phyloP scores from a whole-genome alignment of 2,113 vertebrate species.

The Hippocampus zosterae region DNA sequence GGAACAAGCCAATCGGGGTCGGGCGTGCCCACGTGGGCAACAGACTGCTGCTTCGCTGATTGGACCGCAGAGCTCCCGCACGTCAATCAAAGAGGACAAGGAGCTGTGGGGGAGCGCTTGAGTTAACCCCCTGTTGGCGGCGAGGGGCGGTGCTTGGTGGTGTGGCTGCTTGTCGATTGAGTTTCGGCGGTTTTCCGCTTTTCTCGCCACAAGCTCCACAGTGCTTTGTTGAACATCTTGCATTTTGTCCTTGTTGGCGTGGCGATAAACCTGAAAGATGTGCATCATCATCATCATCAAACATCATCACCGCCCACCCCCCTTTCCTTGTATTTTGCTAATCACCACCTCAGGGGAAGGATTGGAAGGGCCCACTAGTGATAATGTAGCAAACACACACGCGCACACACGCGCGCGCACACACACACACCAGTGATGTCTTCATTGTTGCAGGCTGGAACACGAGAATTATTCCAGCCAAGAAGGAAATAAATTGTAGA shows the following conservation, averaged over 20 bases:
- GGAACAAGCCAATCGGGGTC: slow-evolving; percentile 55
- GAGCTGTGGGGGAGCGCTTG: slow-evolving; percentile 1
- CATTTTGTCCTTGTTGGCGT: slow-evolving; percentile 27
- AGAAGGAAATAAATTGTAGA: slow-evolving; percentile 49
- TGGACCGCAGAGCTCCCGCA: slow-evolving; percentile 41
- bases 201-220: slow-evolving; percentile 45
- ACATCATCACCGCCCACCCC: background rate
- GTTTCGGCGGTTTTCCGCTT: slow-evolving; percentile 59
- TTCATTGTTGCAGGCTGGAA: slow-evolving; percentile 41
- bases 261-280: slow-evolving; percentile 34
- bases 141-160: slow-evolving; percentile 32
- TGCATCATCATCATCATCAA: slow-evolving; percentile 20
- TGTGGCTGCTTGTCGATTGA: slow-evolving; percentile 55
- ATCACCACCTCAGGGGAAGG: slow-evolving; percentile 8
- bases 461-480: slow-evolving; percentile 46
- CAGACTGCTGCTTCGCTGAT: slow-evolving; percentile 52
- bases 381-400: background rate
- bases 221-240: slow-evolving; percentile 18
- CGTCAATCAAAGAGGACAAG: slow-evolving; percentile 69
- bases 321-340: slow-evolving; percentile 9
- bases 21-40: slow-evolving; percentile 69
- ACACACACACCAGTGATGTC: slow-evolving; percentile 1
- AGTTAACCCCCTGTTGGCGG: slow-evolving; percentile 67
- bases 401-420: slow-evolving; percentile 5
- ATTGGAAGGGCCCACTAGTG: slow-evolving; percentile 7